Evolutionary conservation across 2,113 vertebrate genomes (phyloP).

Genomic region (Eulemur rufifrons): DNA sequence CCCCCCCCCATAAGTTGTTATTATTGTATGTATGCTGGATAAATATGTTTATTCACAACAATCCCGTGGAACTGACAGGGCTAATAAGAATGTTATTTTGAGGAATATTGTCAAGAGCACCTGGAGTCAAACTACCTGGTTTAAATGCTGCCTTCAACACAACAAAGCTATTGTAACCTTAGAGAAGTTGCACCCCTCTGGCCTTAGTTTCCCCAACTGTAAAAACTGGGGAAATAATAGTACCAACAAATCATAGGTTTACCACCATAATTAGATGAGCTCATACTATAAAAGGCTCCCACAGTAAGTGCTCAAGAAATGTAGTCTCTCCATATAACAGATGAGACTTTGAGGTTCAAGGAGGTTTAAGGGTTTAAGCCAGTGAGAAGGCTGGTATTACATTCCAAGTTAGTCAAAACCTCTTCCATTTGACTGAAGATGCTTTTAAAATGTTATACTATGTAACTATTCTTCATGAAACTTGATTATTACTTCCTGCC

Average conservation of each 20-base stretch:
- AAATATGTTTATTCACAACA: not conserved
- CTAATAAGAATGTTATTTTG: not conserved
- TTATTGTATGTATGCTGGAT: not conserved
- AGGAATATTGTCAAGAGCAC: not conserved
- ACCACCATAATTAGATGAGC: not conserved
- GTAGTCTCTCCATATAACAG: not conserved
- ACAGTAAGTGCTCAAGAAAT: not conserved
- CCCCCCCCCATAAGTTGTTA: not conserved
- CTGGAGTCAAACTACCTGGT: not conserved
- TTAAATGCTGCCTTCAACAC: not conserved
- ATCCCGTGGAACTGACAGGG: not conserved
- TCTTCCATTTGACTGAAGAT: not conserved
- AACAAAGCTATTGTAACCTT: not conserved
- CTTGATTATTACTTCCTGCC: not conserved
- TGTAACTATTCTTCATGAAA: not conserved
- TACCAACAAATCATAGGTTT: not conserved
- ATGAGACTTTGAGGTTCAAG: not conserved
- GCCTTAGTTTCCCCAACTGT: not conserved
- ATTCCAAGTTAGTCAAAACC: not conserved
- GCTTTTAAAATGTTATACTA: not conserved
- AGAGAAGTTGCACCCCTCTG: not conserved
- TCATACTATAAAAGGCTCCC: not conserved
- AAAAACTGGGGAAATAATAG: not conserved
- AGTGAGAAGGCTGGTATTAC: not conserved
- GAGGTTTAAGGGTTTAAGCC: not conserved